These are phyloP conservation scores for Sparus aurata DNA, from an alignment of 2,797 vertebrate genomes.

Conservation along the genomic window DNA sequence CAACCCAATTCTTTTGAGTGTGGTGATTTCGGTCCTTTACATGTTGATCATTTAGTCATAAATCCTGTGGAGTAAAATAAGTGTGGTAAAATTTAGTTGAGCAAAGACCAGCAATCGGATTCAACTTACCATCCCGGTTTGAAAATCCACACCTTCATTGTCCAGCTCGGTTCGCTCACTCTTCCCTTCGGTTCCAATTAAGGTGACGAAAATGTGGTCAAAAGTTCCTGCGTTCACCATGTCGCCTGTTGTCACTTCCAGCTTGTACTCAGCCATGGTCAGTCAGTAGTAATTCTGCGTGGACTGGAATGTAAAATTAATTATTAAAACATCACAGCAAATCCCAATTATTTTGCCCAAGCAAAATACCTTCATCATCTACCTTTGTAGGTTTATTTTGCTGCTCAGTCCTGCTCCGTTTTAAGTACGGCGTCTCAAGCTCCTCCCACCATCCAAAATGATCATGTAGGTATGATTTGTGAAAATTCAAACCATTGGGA, in stretches of 20 bases:
- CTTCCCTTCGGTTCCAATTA: conserved; percentile 62
- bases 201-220: conserved; percentile 61
- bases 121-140: conserved; percentile 52
- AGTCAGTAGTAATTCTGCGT: not conserved
- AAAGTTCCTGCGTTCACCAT: conserved; percentile 54
- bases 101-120: not conserved
- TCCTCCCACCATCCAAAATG: not conserved
- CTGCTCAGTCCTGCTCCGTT: not conserved
- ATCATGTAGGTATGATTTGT: not conserved
- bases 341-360: not conserved
- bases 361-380: not conserved
- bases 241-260: conserved; percentile 65
- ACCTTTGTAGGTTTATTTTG: not conserved
- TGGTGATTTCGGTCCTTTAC: too few relatives aligned
- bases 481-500: not conserved
- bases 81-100: too few relatives aligned
- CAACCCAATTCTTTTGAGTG: too few relatives aligned
- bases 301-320: not conserved
- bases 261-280: conserved; percentile 70
- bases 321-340: not conserved
- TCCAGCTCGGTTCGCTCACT: conserved; percentile 60
- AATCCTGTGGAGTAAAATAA: too few relatives aligned
- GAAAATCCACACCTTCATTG: conserved; percentile 55
- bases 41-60: too few relatives aligned
- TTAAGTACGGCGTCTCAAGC: not conserved